Base-by-base conservation (phyloP, 2,888 invertebrate genomes). In the Epirrita christyi region DNA sequence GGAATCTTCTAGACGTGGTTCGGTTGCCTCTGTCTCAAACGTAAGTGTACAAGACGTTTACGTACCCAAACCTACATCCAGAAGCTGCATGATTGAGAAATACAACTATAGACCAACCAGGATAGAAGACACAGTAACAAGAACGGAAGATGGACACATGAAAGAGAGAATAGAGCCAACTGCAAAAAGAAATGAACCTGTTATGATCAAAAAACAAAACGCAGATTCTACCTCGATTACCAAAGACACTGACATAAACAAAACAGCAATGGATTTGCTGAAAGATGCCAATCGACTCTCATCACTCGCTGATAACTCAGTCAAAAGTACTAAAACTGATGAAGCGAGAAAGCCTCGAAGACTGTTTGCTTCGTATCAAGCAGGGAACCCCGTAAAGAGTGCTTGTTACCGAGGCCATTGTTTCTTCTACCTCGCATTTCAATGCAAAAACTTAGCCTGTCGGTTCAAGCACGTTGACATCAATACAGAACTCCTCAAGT, bases 321-420 rank as follows among this genome's bases (percentile, higher is more conserved):
- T n/a, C 9, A 51, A 51, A 13, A 21, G 21, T 21, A 4, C 2
- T 21, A 21, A 3, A 21, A 2, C 21, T 4, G 28, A n/a, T 7
- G n/a, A 13, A 46, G 11, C n/a, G 34, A 47, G 7, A 1, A 21
- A 21, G 4, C 21, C 21, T 21, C 14, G 1, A 3, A 34, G 40
- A 27, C n/a, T 50, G 5, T 54, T 54, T 46, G 5, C 14, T 13
- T 14, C 14, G 0, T 50, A 46, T 15, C 34, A 66, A 46, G 47
- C 66, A 1, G 13, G 41, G 2, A 52, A 46, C 0, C 59, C 66
- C 0, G 28, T 62, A 0, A 69, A 63, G 32, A 83, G 79, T 55
- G 1, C 32, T 0, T 47, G 85, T 0, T 85, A 86, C 40, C 67
- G 59, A 14, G 76, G 75, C 0, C 42, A 78, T 1, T 91, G 91